These are phyloP conservation scores for Magallana gigas DNA, from an alignment of 1,140 invertebrate genomes.

Conservation along the genomic window DNA sequence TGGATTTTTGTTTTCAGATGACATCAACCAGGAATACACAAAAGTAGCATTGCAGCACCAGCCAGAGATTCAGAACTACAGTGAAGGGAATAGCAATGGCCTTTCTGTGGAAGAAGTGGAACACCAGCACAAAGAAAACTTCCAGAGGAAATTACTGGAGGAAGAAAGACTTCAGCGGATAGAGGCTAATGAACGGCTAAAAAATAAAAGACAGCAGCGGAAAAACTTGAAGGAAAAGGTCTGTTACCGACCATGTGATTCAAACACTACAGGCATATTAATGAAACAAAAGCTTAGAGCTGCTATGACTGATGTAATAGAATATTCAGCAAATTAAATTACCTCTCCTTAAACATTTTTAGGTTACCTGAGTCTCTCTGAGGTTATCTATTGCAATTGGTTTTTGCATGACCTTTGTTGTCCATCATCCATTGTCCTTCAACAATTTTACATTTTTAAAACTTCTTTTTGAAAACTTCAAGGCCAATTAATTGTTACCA, in stretches of 20 bases:
- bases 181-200: conserved; percentile 37
- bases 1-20: conserved; percentile 79
- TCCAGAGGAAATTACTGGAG: conserved; percentile 43
- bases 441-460: background rate
- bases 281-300: no score
- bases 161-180: conserved; percentile 5
- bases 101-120: conserved; percentile 31
- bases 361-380: background rate
- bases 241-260: background rate
- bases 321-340: background rate
- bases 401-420: background rate
- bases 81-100: background rate
- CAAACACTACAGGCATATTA: no score
- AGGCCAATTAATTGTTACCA: no score
- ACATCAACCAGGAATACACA: conserved; percentile 97
- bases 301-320: no score
- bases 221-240: conserved; percentile 54
- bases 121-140: conserved; percentile 44
- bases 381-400: background rate
- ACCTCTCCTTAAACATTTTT: background rate
- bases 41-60: conserved; percentile 96
- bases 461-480: background rate
- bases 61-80: conserved; percentile 86
- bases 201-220: conserved; percentile 45
- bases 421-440: background rate